Evolutionary conservation across 1,140 invertebrate genomes (phyloP).

Genomic region (Panulirus ornatus): DNA sequence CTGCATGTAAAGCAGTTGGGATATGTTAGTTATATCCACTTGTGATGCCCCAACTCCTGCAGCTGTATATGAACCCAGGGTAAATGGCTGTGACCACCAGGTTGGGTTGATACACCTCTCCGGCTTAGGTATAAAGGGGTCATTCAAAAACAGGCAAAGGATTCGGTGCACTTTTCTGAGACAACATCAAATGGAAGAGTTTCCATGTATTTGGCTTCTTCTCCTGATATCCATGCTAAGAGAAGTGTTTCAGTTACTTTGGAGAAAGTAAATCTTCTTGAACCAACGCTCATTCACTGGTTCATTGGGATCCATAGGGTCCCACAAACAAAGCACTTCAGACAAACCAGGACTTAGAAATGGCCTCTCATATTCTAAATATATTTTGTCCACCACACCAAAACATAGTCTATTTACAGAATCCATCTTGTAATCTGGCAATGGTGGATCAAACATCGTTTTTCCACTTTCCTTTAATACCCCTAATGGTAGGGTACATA

Average conservation of each 20-base stretch:
- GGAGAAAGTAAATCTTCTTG: slow-evolving; percentile 95
- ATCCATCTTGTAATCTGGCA: slow-evolving; percentile 90
- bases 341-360: slow-evolving; percentile 91
- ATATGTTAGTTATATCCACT: slow-evolving; percentile 89
- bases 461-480: slow-evolving; percentile 89
- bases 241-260: slow-evolving; percentile 87
- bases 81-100: slow-evolving; percentile 90
- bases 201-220: slow-evolving; percentile 92
- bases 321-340: slow-evolving; percentile 93
- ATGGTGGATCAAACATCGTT: slow-evolving; percentile 87
- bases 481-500: slow-evolving; percentile 86
- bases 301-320: slow-evolving; percentile 76
- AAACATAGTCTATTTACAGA: slow-evolving; percentile 92
- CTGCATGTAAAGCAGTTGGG: slow-evolving; percentile 86
- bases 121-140: slow-evolving; percentile 90
- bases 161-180: slow-evolving; percentile 88
- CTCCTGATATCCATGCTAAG: slow-evolving; percentile 91
- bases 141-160: slow-evolving; percentile 89
- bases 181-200: slow-evolving; percentile 85
- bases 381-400: slow-evolving; percentile 96
- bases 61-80: slow-evolving; percentile 92
- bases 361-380: slow-evolving; percentile 92
- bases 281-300: slow-evolving; percentile 85
- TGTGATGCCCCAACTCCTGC: slow-evolving; percentile 91
- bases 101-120: slow-evolving; percentile 89